Percentiles rank a stretch among this genome's conserved stretches.
Conservation (phyloP, 53 echinoderm and acorn worm genomes). For the Zoroaster sp. region DNA sequence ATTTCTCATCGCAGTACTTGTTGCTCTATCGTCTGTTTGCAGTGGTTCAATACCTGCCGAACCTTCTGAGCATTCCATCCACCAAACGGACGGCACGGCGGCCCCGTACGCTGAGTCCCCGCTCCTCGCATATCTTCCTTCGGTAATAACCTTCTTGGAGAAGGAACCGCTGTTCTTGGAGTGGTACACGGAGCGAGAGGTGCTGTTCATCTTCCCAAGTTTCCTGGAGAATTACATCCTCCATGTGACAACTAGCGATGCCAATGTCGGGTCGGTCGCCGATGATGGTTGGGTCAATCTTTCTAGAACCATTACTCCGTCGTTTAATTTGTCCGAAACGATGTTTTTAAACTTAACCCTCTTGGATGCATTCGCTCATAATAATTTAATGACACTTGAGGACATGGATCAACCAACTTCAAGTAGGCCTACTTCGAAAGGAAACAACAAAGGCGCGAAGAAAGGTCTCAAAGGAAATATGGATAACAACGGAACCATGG, state of each 20-base stretch:
- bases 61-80: slow-evolving; percentile 5
- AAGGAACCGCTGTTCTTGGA: slow-evolving; percentile 31
- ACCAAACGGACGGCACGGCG: neutral
- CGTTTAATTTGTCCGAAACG: neutral
- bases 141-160: slow-evolving; percentile 33
- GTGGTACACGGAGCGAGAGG: slow-evolving; percentile 31
- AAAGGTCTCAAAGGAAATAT: neutral
- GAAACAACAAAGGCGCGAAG: neutral
- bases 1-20: neutral
- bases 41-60: neutral
- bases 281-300: slow-evolving; percentile 31
- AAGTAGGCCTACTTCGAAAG: neutral
- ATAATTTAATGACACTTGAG: too few relatives aligned
- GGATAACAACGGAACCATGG: neutral
- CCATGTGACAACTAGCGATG: slow-evolving; percentile 20
- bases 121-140: slow-evolving; percentile 29
- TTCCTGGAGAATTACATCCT: slow-evolving; percentile 47
- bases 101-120: slow-evolving; percentile 1
- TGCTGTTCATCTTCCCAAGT: slow-evolving; percentile 21
- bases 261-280: slow-evolving; percentile 4
- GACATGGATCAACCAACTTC: too few relatives aligned
- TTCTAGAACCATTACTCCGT: neutral
- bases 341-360: slow-evolving; percentile 15
- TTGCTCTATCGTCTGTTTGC: neutral
- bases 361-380: neutral